Conservation (phyloP, 1,140 invertebrate species). For the Trypoxylus dichotomus region DNA sequence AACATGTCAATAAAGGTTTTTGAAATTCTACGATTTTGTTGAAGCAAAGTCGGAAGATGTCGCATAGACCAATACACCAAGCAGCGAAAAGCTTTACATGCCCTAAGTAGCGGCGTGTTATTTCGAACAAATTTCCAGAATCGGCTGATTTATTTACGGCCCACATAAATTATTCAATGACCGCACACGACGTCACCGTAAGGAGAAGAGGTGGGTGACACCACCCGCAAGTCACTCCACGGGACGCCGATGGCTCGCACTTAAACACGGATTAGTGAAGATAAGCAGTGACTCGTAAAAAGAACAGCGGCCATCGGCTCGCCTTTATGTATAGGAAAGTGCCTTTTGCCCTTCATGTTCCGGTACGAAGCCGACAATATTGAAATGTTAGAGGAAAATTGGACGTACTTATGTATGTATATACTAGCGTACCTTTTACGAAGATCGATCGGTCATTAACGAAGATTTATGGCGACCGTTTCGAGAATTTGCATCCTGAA, state of each 20-base stretch:
- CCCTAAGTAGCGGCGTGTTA: background rate
- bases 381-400: background rate
- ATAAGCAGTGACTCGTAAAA: conserved; percentile 1
- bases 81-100: too few species aligned
- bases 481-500: background rate
- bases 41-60: too few species aligned
- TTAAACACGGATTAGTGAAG: conserved; percentile 2
- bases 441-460: background rate
- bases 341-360: background rate
- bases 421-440: background rate
- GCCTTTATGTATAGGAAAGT: background rate
- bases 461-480: background rate
- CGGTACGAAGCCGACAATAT: background rate
- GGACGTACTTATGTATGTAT: background rate
- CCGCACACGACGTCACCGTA: background rate
- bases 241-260: background rate
- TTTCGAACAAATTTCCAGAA: conserved; percentile 3
- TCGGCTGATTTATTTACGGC: background rate
- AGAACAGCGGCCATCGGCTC: background rate
- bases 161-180: background rate
- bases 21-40: too few species aligned
- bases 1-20: too few species aligned
- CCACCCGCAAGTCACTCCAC: background rate
- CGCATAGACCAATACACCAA: too few species aligned
- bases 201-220: background rate